Conservation (phyloP, 2,113 vertebrate species). For the Oxyura jamaicensis region DNA sequence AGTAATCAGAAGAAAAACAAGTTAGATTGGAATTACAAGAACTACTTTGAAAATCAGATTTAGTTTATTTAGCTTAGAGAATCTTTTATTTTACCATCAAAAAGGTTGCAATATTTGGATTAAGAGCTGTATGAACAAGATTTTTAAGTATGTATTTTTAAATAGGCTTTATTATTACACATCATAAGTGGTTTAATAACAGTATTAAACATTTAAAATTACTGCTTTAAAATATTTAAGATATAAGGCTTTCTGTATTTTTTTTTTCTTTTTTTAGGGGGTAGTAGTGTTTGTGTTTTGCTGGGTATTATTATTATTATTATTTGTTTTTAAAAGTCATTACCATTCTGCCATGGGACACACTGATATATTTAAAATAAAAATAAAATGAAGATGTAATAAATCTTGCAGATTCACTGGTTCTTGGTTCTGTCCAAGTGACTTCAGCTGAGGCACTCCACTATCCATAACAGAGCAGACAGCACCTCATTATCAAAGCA, state of each 20-base stretch:
- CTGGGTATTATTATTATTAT: too few relatives aligned
- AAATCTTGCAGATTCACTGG: neutral
- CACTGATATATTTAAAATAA: neutral
- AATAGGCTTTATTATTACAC: rapidly evolving
- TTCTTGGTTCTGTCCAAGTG: neutral
- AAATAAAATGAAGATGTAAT: neutral
- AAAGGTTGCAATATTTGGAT: neutral
- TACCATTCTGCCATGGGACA: neutral
- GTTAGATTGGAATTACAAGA: neutral
- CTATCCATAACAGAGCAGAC: neutral
- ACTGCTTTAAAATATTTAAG: neutral
- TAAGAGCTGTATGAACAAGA: neutral
- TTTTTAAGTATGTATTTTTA: neutral
- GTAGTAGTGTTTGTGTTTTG: too few relatives aligned
- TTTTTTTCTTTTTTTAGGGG: neutral
- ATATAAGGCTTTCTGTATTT: neutral
- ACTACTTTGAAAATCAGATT: neutral
- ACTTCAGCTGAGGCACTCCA: neutral
- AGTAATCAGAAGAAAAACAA: neutral
- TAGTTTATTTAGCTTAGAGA: neutral
- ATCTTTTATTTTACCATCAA: neutral
- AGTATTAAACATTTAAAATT: neutral
- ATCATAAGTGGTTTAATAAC: neutral
- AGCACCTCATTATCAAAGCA: neutral
- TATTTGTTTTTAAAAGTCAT: neutral